Evolutionary conservation across 2,113 vertebrate genomes (phyloP).

Genomic region (Phalacrocorax aristotelis): DNA sequence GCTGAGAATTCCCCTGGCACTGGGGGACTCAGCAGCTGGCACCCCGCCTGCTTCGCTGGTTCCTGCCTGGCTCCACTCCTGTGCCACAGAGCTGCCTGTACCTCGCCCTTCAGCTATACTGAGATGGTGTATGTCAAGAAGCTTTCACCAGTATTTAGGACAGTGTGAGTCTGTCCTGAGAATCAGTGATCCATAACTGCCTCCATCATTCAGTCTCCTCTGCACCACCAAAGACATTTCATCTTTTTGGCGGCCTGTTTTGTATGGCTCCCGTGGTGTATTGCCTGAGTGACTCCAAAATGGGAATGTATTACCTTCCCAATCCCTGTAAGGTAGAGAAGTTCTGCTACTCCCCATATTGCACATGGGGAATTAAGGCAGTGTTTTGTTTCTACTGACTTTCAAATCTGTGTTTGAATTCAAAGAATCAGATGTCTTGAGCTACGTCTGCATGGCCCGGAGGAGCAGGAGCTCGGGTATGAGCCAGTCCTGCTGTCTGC

Average conservation of each 20-base stretch:
- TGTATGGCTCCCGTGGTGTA: background rate
- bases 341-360: background rate
- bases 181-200: background rate
- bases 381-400: background rate
- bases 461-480: background rate
- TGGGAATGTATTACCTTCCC: background rate
- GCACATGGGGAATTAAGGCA: background rate
- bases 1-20: conserved; percentile 37
- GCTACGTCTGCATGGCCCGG: background rate
- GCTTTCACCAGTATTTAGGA: background rate
- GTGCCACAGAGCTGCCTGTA: background rate
- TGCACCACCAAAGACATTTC: background rate
- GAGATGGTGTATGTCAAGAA: background rate
- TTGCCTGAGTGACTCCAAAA: background rate
- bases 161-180: background rate
- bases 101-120: background rate
- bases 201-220: background rate
- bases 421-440: background rate
- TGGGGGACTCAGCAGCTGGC: background rate
- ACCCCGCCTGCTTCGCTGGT: background rate
- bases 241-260: background rate
- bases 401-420: conserved; percentile 10
- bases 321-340: background rate
- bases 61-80: background rate
- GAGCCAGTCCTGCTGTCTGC: background rate